Conservation (phyloP, 2,888 invertebrate species). For the Temnothorax rugatulus region DNA sequence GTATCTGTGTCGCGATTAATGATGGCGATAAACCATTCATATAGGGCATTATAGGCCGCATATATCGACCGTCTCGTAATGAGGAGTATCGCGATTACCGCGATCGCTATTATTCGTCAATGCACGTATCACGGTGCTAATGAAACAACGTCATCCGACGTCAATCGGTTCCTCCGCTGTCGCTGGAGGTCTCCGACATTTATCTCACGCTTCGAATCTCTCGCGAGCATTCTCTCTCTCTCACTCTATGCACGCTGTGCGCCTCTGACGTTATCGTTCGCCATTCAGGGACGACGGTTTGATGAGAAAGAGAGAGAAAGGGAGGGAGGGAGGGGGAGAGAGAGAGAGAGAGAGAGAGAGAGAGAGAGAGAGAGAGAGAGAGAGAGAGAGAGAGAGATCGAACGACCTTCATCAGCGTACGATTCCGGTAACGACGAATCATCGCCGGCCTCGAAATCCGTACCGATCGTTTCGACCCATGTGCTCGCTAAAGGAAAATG, state of each 20-base stretch:
- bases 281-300: constrained; percentile 68
- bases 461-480: constrained; percentile 67
- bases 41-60: too few relatives aligned
- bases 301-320: constrained; percentile 26
- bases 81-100: constrained; percentile 34
- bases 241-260: constrained; percentile 20
- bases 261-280: constrained; percentile 51
- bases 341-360: constrained; percentile 50
- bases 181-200: constrained; percentile 54
- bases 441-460: constrained; percentile 79
- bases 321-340: background rate
- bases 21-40: background rate
- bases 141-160: constrained; percentile 47
- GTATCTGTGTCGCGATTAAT: background rate
- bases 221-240: background rate
- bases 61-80: constrained; percentile 18
- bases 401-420: constrained; percentile 80
- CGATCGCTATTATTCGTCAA: constrained; percentile 37
- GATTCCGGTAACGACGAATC: constrained; percentile 83
- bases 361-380: constrained; percentile 6
- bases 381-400: constrained; percentile 59
- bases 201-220: constrained; percentile 50
- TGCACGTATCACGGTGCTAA: constrained; percentile 37
- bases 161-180: constrained; percentile 48
- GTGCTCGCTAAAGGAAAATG: constrained; percentile 64